Evolutionary conservation across 2,113 vertebrate species (phyloP), one percentile per base, ranked within the genome.

Genomic region (Hirundichthys speculiger): DNA sequence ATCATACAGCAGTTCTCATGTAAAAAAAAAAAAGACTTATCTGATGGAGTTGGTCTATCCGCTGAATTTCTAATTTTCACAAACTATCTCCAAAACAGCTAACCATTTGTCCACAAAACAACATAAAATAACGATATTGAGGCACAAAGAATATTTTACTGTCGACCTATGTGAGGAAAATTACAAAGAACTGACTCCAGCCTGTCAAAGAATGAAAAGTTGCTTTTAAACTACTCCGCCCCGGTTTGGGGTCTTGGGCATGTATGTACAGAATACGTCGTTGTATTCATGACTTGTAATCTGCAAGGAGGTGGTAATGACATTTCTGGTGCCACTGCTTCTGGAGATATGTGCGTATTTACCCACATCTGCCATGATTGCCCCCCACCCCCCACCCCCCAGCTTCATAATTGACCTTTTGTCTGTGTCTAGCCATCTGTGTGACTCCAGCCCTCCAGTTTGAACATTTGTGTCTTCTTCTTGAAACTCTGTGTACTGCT

Each of bases 391-490:
- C 14, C 18, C n/a, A n/a, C n/a, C 16, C 73, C 67, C 53, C 41
- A 1, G 63, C 64, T 73, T 75, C 40, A 86, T 84, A 74, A 83
- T 77, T 81, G 82, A 74, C 69, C 81, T 82, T 83, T 57, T 84
- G 83, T 86, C 72, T 69, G 60, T 64, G 73, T 79, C 25, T 70
- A 57, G 56, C 70, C 81, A 76, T 80, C 79, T 88, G 82, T 82
- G 75, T 38, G 75, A 69, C 74, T 85, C 55, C 50, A 64, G 62
- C 60, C 60, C 27, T 51, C 51, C 54, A 42, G 57, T 79, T 66
- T 69, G 70, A 73, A 63, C 64, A 67, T 77, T 67, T 82, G 80
- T 78, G 72, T 83, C 46, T 69, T 75, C 77, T 71, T 66, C 30
- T 53, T 22, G 50, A 70, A 68, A 41, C 2, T 57, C 51, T 71